Evolutionary conservation across 2,888 invertebrate genomes (phyloP), one percentile per base, ranked within the genome.

Genomic region (Brachynemurus nebulosus): DNA sequence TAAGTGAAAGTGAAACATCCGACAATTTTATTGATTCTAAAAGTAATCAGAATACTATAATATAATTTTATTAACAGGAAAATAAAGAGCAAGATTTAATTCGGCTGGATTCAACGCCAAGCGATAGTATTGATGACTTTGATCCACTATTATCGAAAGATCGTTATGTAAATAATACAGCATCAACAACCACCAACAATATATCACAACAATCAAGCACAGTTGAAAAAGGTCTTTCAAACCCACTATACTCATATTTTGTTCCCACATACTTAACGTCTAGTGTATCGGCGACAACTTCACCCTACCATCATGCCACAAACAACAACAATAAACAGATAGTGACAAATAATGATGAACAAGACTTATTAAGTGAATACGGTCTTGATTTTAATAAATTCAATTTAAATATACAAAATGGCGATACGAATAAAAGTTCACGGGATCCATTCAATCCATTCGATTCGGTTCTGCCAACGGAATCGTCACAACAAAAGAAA

Each of bases 321-420:
- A 36, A 36, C 17, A 36, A 36, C n/a, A 16, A 9, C 8, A 18
- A 18, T 16, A 23, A 18, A n/a, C 23, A 48, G 27, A 51, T 50
- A 44, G 47, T 52, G 44, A 61, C 58, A 47, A 53, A 62, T 36
- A 65, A 69, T 47, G 81, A 81, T 55, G n/a, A n/a, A n/a, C 71
- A 75, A 55, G 80, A 80, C 57, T 67, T 83, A 44, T 67, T 83
- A 50, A 75, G 78, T 55, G 82, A 83, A 55, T 83, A 83, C 55
- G 83, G 83, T 43, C 65, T 83, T 51, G 78, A 82, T 62, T 81
- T 82, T 58, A 67, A 72, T 51, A 73, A 71, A 49, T 66, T 69
- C 48, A 57, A 64, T 51, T 59, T 60, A 50, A 64, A 55, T 48
- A 55, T 66, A 42, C 60, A 60, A 23, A 62, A 63, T 41, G 59